These are phyloP conservation scores for Chromobotia macracanthus DNA, from an alignment of 2,797 vertebrate species.

Conservation along the genomic window DNA sequence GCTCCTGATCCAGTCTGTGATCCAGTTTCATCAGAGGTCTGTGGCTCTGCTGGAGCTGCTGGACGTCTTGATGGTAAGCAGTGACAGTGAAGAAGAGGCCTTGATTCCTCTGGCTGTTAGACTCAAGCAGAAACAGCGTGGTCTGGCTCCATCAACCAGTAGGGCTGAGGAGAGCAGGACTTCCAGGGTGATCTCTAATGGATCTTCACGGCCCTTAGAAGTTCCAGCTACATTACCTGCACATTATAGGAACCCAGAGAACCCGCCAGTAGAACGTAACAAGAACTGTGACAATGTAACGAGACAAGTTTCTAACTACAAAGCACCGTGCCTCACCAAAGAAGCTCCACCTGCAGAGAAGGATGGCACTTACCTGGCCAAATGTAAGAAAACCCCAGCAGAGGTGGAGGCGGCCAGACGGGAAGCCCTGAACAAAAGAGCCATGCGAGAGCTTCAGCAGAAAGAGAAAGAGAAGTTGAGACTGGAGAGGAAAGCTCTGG, in stretches of 20 bases:
- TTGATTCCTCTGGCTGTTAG: slow-evolving; percentile 74
- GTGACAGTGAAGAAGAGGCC: slow-evolving; percentile 75
- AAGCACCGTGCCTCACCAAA: slow-evolving; percentile 14
- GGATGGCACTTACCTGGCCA: slow-evolving; percentile 39
- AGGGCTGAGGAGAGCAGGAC: slow-evolving; percentile 27
- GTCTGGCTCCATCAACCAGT: slow-evolving; percentile 36
- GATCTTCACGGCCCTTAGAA: slow-evolving; percentile 4
- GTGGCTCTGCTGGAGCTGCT: not conserved
- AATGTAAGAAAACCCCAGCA: slow-evolving; percentile 63
- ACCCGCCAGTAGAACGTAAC: slow-evolving; percentile 2
- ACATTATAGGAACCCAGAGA: not conserved
- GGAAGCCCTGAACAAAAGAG: slow-evolving; percentile 63
- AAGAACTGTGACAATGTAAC: slow-evolving; percentile 21
- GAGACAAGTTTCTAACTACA: slow-evolving; percentile 8
- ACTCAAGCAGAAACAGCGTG: slow-evolving; percentile 66
- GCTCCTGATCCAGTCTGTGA: not conserved
- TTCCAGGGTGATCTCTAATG: slow-evolving; percentile 20
- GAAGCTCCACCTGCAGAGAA: slow-evolving; percentile 5
- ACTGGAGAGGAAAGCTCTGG: slow-evolving; percentile 70
- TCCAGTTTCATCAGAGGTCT: not conserved
- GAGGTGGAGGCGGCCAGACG: slow-evolving; percentile 62
- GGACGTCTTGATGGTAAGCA: slow-evolving; percentile 72
- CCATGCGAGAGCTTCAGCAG: slow-evolving; percentile 63
- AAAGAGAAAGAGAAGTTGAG: slow-evolving; percentile 71
- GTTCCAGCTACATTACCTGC: not conserved